Conservation (phyloP, 1,140 invertebrate genomes). For the Centruroides sculpturatus region DNA sequence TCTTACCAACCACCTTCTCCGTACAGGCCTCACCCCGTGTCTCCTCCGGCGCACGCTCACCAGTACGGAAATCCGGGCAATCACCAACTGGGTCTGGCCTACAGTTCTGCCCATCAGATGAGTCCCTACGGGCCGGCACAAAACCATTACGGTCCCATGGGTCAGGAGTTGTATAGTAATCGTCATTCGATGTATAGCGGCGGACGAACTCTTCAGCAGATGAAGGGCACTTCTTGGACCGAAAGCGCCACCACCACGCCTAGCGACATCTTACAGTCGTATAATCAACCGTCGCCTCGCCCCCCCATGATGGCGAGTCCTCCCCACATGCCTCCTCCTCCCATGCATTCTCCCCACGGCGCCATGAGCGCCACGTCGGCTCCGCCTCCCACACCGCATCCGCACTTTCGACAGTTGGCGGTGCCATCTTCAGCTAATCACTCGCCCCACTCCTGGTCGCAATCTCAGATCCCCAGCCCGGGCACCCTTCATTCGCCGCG, state of each 20-base stretch:
- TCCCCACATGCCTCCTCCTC: constrained; percentile 2
- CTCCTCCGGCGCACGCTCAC: constrained; percentile 14
- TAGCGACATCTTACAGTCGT: constrained; percentile 9
- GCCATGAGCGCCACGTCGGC: constrained; percentile 3
- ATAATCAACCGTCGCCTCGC: constrained; percentile 11
- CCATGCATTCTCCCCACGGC: constrained; percentile 1
- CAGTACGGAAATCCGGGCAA: constrained; percentile 10
- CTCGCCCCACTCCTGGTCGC: constrained; percentile 16
- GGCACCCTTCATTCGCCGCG: constrained; percentile 18
- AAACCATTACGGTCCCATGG: constrained; percentile 1
- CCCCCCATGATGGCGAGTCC: constrained; percentile 12
- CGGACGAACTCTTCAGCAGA: constrained; percentile 10
- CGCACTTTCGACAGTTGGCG: no score
- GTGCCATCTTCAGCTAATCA: constrained; percentile 7
- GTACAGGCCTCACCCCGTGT: constrained; percentile 15
- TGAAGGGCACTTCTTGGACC: constrained; percentile 6
- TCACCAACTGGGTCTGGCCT: constrained; percentile 10
- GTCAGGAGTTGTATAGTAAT: constrained; percentile 6
- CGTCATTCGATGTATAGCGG: constrained; percentile 9
- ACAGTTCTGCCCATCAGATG: constrained; percentile 5
- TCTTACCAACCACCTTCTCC: constrained; percentile 16
- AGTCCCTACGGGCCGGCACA: constrained; percentile 6
- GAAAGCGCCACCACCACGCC: constrained; percentile 3
- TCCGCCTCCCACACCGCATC: constrained; percentile 11
- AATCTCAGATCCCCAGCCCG: constrained; percentile 17